These are phyloP conservation scores for Gallinago media DNA, from an alignment of 2,113 vertebrate genomes.

Conservation along the genomic window DNA sequence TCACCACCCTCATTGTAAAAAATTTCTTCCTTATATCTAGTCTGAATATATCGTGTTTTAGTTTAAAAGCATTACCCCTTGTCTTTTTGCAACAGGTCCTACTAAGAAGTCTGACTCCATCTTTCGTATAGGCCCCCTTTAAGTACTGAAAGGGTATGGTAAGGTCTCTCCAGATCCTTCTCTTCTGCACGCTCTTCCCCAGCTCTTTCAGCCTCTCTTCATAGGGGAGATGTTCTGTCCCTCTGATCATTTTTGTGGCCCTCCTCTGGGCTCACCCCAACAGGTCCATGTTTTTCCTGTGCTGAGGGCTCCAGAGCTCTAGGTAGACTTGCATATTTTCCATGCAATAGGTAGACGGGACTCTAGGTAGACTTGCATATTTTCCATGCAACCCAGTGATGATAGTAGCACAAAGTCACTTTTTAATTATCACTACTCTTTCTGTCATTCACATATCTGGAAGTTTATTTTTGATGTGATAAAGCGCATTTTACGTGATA, in stretches of 20 bases:
- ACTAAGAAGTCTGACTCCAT: accelerated
- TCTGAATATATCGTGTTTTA: background rate
- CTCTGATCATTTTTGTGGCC: accelerated
- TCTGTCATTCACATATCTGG: background rate
- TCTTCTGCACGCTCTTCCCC: background rate
- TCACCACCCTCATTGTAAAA: accelerated
- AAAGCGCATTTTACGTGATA: background rate
- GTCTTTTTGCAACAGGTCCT: accelerated
- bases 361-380: background rate
- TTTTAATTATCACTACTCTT: background rate
- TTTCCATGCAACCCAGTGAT: background rate
- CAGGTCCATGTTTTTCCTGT: accelerated
- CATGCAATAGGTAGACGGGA: accelerated
- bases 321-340: background rate
- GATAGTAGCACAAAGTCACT: background rate
- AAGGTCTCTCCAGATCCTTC: accelerated
- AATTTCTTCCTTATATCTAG: too few relatives aligned
- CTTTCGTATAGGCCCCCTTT: background rate
- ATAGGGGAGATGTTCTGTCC: accelerated
- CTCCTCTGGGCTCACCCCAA: accelerated
- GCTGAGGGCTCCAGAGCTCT: background rate
- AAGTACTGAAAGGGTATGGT: accelerated
- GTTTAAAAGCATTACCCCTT: background rate
- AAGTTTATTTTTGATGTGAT: background rate
- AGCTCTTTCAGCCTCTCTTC: background rate